Evolutionary conservation across 2,888 invertebrate genomes (phyloP), one percentile per base, ranked within the genome.

Genomic region (Mechanitis mazaeus): DNA sequence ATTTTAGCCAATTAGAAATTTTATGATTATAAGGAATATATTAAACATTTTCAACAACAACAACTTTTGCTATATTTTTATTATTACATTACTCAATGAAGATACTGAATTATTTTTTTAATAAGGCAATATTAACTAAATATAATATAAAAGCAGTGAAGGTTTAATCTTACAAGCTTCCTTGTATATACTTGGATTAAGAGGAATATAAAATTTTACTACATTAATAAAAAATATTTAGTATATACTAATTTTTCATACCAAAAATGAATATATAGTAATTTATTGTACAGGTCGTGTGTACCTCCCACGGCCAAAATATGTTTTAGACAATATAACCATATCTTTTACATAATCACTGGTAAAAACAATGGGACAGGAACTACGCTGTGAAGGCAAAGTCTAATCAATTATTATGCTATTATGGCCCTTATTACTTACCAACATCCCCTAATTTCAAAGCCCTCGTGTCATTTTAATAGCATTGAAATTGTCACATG

Each of bases 291-390:
- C 20, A 20, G 20, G 20, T 20, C 20, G 20, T 20, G 20, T 45
- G 63, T 56, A 58, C 59, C 60, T 67, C 62, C 62, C 64, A 66
- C 61, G 56, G 57, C 60, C 64, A 64, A 65, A 68, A 66, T 66
- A 66, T 61, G 45, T 55, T 63, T 64, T 64, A 57, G 59, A 63
- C 60, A 65, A 71, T 75, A 76, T 74, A 76, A 83, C 84, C 83
- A 73, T 65, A 66, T 66, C 64, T 42, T 50, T 63, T 31, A 60
- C 56, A 66, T 64, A 59, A 69, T 69, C 67, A 69, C 72, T 71
- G 75, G 75, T 71, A 78, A 77, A 85, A 82, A 88, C 87, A 88
- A 88, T 84, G 70, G 69, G 70, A 75, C 86, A 85, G 88, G 88
- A 88, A 85, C 80, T 79, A 84, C 80, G 88, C 77, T 77, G 56